These are phyloP conservation scores for Dendropsophus ebraccatus DNA, from an alignment of 2,113 vertebrate genomes.

Conservation along the genomic window DNA sequence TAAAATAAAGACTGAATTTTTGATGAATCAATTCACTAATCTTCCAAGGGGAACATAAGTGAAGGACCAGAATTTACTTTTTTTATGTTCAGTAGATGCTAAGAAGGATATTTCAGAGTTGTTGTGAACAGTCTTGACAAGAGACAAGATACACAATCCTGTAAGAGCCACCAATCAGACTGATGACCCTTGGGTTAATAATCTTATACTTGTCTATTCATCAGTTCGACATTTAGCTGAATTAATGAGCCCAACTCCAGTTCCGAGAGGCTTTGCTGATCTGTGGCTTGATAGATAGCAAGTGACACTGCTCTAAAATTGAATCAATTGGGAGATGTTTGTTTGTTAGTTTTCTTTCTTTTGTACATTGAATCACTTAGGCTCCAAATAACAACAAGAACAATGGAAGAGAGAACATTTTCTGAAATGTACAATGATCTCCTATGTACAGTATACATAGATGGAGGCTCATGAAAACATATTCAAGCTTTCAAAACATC, in stretches of 20 bases:
- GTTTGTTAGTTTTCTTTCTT: not conserved
- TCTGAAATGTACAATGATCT: too few relatives aligned
- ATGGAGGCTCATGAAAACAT: too few relatives aligned
- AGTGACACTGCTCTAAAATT: slow-evolving; percentile 37
- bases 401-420: too few relatives aligned
- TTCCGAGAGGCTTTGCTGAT: not conserved
- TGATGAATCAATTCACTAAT: too few relatives aligned
- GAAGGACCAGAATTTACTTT: not conserved
- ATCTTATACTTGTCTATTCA: slow-evolving; percentile 67
- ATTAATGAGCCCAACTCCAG: slow-evolving; percentile 60
- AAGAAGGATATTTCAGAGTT: not conserved
- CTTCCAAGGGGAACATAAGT: not conserved
- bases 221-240: slow-evolving; percentile 67
- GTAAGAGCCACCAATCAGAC: slow-evolving; percentile 64
- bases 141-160: slow-evolving; percentile 56
- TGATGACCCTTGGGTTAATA: slow-evolving; percentile 67
- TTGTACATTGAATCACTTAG: not conserved
- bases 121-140: slow-evolving; percentile 54
- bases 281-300: not conserved
- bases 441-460: too few relatives aligned
- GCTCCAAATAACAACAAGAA: not conserved
- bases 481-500: too few relatives aligned
- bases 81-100: not conserved
- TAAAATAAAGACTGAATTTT: too few relatives aligned
- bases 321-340: slow-evolving; percentile 64